These are phyloP conservation scores for Reticulitermes speratus DNA, from an alignment of 1,140 invertebrate genomes.

Conservation along the genomic window DNA sequence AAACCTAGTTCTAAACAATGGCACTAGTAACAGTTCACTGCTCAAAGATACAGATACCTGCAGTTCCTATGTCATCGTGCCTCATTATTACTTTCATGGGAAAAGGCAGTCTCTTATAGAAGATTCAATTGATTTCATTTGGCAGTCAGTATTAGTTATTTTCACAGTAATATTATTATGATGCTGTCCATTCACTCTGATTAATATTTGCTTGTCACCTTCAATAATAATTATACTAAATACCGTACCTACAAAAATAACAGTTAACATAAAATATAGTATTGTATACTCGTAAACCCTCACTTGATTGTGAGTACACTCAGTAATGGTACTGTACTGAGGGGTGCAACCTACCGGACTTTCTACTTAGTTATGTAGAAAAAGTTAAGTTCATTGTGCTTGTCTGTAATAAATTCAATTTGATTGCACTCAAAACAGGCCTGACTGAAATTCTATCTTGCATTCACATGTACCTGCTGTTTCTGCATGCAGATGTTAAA, in stretches of 20 bases:
- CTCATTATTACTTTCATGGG: neutral
- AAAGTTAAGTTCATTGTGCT: neutral
- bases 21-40: constrained; percentile 11
- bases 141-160: constrained; percentile 8
- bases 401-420: neutral
- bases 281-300: constrained; percentile 3
- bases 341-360: neutral
- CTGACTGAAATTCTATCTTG: neutral
- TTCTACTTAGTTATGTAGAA: neutral
- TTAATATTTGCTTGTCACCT: neutral
- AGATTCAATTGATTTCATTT: neutral
- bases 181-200: neutral
- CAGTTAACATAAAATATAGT: constrained; percentile 31
- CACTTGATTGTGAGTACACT: neutral
- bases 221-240: constrained; percentile 21
- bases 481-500: no score
- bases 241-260: constrained; percentile 31
- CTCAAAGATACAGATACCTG: neutral
- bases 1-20: constrained; percentile 16
- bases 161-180: neutral
- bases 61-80: neutral
- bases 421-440: constrained; percentile 2
- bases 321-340: neutral
- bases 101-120: neutral
- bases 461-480: neutral